These are phyloP conservation scores for Vulpes lagopus DNA, from an alignment of 2,113 vertebrate species.

Conservation along the genomic window DNA sequence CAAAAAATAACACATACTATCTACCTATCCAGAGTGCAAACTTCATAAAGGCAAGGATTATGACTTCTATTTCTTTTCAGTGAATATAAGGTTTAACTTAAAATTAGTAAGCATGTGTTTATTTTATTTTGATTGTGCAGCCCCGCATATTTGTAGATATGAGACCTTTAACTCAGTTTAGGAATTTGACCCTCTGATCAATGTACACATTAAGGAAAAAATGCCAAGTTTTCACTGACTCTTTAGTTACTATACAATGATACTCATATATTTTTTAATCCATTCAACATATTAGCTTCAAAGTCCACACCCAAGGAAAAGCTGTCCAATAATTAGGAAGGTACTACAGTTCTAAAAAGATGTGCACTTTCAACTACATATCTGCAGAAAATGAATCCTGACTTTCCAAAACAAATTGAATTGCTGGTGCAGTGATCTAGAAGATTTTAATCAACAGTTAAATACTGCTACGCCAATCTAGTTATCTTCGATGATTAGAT, in stretches of 20 bases:
- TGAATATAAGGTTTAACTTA: background rate
- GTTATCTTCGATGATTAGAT: background rate
- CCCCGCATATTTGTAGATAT: background rate
- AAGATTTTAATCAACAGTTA: background rate
- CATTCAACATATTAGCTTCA: background rate
- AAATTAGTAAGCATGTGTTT: slow-evolving; percentile 19
- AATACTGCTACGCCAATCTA: background rate
- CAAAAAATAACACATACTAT: slow-evolving; percentile 30
- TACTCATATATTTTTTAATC: background rate
- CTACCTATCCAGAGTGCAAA: background rate
- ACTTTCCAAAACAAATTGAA: background rate
- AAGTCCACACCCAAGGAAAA: background rate
- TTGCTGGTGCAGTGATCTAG: background rate
- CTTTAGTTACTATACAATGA: background rate
- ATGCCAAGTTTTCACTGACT: background rate
- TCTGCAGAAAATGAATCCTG: slow-evolving; percentile 11
- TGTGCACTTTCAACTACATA: background rate
- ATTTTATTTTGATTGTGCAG: background rate
- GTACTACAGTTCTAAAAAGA: slow-evolving; percentile 4
- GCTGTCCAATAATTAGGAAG: slow-evolving; percentile 12
- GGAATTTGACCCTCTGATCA: slow-evolving; percentile 28
- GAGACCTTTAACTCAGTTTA: background rate
- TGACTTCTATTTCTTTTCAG: slow-evolving; percentile 35
- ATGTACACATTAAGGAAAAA: slow-evolving; percentile 37
- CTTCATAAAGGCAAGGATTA: slow-evolving; percentile 13